Base-by-base conservation (phyloP, 2,113 vertebrate species). In the Crotalus tigris region DNA sequence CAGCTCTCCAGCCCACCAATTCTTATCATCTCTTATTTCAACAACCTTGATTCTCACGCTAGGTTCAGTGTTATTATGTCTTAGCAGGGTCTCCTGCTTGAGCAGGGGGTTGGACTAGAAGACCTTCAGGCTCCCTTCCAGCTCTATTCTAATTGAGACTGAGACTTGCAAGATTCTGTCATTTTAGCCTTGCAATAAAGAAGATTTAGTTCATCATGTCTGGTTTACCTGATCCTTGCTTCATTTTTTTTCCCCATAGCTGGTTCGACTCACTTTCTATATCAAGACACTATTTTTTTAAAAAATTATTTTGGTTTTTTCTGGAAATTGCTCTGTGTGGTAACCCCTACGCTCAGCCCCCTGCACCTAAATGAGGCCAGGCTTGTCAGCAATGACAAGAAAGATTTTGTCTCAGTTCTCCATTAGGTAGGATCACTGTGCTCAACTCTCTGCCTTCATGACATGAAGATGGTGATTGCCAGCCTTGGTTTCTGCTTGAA, bases 341-440 rank as follows among this genome's bases (percentile, higher is more conserved):
- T 5, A 0, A 10, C 26, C 0, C 8, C 61, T 29, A 1, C 1
- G 3, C 26, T 64, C 26, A 64, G 24, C 17, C 39, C 10, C 21
- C 39, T 46, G 81, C 21, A 3, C 1, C 39, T 46, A 44, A 19
- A 1, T 21, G 39, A 49, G 46, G 46, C 46, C 46, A 44, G 19
- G 75, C n/a, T 7, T 19, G 33, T 3, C 13, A 44, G n/a, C n/a
- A 39, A 10, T 7, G 33, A 8, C 5, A 17, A 85, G 17, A 9
- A 26, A 29, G 49, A 26, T 87, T 87, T 87, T n/a, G 3, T 87
- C 26, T 3, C 26, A 26, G 12, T n/a, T 54, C 86, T 17, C 26
- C 86, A 3, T n/a, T 29, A 1, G 26, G 29, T 23, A 3, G 0
- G 9, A n/a, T 8, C 10, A 4, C 1, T n/a, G 86, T 87, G 86